Evolutionary conservation across 2,113 vertebrate species (phyloP), one percentile per base, ranked within the genome.

Genomic region (Nesogale talazaci): DNA sequence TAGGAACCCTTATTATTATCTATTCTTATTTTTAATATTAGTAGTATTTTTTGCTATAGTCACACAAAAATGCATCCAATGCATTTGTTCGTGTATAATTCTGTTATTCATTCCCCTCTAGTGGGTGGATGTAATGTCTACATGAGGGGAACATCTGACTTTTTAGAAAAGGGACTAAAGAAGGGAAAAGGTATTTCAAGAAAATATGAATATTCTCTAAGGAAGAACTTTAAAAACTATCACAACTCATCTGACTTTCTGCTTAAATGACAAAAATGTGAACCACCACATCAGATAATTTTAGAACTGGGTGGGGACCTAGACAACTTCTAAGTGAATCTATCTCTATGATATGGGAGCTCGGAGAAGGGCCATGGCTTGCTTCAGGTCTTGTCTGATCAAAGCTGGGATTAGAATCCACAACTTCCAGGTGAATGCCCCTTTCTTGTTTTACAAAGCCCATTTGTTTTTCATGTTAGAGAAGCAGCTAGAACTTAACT

Each of bases 271-370:
- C 40, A n/a, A 38, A 27, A 87, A 20, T 84, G 92, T 91, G 78
- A 86, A 94, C 25, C 36, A 93, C 15, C 93, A 83, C 9, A 82
- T 63, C 12, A 88, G 75, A 77, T 42, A 77, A 65, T 92, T 93
- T 88, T 74, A 86, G 56, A 80, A 23, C 1, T 89, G 8, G 19
- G 65, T 1, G 77, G 63, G 72, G 69, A 38, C 29, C 11, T n/a
- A 82, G 36, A 94, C 17, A 46, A 40, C 25, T 83, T 90, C 11
- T 72, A 88, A 88, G n/a, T 78, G 12, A 89, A 63, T 34, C 29
- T 82, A 91, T 34, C 89, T 74, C 27, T 89, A 67, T 87, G 4
- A 85, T 72, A 78, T 4, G 90, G 10, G 31, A 59, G 19, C 67
- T 16, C 36, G 52, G 11, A 42, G 52, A 89, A 69, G 36, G 25